phyloP scores from a whole-genome alignment of 2,113 vertebrate genomes.

The Brachypteracias leptosomus region DNA sequence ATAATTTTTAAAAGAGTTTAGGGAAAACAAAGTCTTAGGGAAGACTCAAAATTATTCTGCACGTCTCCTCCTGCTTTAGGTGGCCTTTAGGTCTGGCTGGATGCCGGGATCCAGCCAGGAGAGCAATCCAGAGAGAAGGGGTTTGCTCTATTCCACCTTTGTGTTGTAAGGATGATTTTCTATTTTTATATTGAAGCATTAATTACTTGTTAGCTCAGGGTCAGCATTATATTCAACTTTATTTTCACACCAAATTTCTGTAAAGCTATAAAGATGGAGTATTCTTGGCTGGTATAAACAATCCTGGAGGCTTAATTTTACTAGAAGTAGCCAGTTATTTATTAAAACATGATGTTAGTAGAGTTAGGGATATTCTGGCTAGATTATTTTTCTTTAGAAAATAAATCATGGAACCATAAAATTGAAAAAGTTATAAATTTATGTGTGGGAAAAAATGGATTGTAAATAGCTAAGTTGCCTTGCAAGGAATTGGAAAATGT shows the following conservation, averaged over 20 bases:
- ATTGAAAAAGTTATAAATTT: slow-evolving; percentile 62
- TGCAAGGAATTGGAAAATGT: slow-evolving; percentile 75
- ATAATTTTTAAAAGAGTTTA: slow-evolving; percentile 43
- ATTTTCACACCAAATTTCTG: slow-evolving; percentile 73
- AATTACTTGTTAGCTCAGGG: slow-evolving; percentile 80
- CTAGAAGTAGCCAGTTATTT: slow-evolving; percentile 81
- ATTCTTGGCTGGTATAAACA: slow-evolving; percentile 72
- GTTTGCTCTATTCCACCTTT: slow-evolving; percentile 51
- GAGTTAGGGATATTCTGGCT: slow-evolving; percentile 73
- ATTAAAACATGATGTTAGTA: slow-evolving; percentile 79
- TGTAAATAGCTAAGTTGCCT: slow-evolving; percentile 78
- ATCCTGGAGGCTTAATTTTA: slow-evolving; percentile 72
- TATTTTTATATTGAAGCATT: slow-evolving; percentile 78
- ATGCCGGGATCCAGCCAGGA: background rate
- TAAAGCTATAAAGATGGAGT: slow-evolving; percentile 65
- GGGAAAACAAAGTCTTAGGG: slow-evolving; percentile 3
- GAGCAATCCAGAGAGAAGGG: slow-evolving; percentile 20
- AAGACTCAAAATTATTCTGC: slow-evolving; percentile 40
- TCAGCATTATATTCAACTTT: slow-evolving; percentile 69
- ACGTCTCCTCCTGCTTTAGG: slow-evolving; percentile 60
- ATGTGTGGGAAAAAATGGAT: slow-evolving; percentile 68
- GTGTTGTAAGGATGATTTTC: slow-evolving; percentile 68
- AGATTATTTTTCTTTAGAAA: slow-evolving; percentile 64
- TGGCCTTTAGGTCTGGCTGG: slow-evolving; percentile 16
- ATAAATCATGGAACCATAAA: slow-evolving; percentile 67